Conservation (phyloP, 2,888 invertebrate species). For the Pycnomerus fuliginosus region DNA sequence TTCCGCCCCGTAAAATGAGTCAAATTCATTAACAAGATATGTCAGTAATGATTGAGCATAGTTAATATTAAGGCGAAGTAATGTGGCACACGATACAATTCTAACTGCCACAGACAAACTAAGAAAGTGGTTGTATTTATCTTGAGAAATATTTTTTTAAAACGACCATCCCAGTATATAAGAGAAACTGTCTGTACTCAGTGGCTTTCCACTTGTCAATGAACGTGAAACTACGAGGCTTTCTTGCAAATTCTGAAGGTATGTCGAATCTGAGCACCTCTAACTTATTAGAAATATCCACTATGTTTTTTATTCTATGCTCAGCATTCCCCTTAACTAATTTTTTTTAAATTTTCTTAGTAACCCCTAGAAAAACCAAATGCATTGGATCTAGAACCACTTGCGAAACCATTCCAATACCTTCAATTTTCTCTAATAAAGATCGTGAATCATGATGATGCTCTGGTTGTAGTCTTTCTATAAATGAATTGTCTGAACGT, state of each 20-base stretch:
- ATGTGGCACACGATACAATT: background rate
- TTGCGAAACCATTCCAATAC: background rate
- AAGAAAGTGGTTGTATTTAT: background rate
- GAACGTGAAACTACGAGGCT: background rate
- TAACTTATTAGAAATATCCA: background rate
- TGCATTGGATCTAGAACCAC: background rate
- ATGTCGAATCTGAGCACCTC: background rate
- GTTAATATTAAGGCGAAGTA: background rate
- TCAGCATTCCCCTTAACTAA: background rate
- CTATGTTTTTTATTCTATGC: background rate
- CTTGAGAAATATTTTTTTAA: background rate
- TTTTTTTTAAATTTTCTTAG: background rate
- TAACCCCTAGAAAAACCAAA: background rate
- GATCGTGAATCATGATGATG: background rate
- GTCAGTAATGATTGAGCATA: background rate
- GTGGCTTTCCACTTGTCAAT: background rate
- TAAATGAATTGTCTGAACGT: background rate
- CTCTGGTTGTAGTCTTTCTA: background rate
- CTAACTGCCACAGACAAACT: background rate
- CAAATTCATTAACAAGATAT: background rate
- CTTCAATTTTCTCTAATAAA: background rate
- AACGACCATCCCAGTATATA: background rate
- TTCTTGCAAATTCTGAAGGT: background rate
- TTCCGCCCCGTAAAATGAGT: background rate
- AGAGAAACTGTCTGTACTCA: background rate